Conservation (phyloP, 1,140 invertebrate species). For the Vollenhovia emeryi region DNA sequence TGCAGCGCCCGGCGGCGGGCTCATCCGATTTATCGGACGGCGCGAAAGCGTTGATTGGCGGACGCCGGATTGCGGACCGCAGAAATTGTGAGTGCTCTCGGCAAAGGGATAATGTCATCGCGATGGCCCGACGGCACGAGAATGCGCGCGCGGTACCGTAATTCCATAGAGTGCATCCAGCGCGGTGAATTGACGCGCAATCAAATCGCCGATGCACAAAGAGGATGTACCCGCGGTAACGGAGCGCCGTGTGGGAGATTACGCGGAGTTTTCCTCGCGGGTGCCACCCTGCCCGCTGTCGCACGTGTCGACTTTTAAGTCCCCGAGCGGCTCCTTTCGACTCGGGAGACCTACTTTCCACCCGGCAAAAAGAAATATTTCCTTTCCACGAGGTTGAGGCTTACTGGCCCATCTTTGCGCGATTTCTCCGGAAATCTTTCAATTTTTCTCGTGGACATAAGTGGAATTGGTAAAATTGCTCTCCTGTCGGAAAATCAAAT, state of each 20-base stretch:
- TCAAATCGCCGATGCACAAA: conserved; percentile 44
- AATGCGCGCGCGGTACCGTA: conserved; percentile 21
- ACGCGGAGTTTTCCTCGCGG: conserved; percentile 2
- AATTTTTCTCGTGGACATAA: not conserved
- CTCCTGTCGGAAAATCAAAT: not conserved
- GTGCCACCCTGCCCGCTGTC: not conserved
- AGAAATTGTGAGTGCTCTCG: conserved; percentile 67
- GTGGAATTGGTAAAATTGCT: not conserved
- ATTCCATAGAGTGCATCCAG: conserved; percentile 61
- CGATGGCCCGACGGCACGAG: conserved; percentile 29
- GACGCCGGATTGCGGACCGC: conserved; percentile 52
- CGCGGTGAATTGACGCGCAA: conserved; percentile 41
- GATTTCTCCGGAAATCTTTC: not conserved
- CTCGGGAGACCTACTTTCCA: not conserved
- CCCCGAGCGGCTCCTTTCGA: not conserved
- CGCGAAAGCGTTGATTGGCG: conserved; percentile 70
- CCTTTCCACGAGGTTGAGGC: rapidly evolving
- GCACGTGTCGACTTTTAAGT: not conserved
- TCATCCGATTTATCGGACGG: conserved; percentile 57
- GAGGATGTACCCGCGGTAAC: conserved; percentile 31
- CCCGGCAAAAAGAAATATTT: not conserved
- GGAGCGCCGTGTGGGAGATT: conserved; percentile 40
- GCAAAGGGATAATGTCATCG: conserved; percentile 64
- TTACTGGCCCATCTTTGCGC: not conserved
- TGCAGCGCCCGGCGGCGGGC: conserved; percentile 9